Evolutionary conservation across 2,888 invertebrate genomes (phyloP), one percentile per base, ranked within the genome.

Genomic region (Baronia brevicornis): DNA sequence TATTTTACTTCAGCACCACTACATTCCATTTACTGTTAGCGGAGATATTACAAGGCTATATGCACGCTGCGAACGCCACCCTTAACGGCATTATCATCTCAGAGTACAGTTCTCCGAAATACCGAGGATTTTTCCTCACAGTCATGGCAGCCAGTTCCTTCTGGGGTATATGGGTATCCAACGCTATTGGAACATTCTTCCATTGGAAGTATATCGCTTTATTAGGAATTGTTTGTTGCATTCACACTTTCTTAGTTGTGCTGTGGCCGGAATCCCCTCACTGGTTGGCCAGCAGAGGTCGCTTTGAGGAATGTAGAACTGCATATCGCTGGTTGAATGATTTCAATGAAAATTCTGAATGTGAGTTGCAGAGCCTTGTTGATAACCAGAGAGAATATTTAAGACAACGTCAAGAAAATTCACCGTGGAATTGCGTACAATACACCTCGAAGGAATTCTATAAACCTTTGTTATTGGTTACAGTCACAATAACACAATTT

Each of bases 271-370:
- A 65, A 34, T 65, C 66, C 2, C 69, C 66, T 0, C 55, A 59
- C 17, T 70, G 69, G 68, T 44, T 69, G 4, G 68, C 66, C 4
- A 56, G 62, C 40, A 61, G 57, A 30, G 60, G 62, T 7, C 51
- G 56, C 17, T 66, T 57, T 10, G 57, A 62, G 0, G 63, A 64
- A 35, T 60, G 68, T 33, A 56, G 53, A 2, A 36, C 35, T 5
- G 48, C 63, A 0, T 64, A 60, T 27, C 49, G 48, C 20, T 60
- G 63, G 60, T 36, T 70, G 2, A 63, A 67, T 42, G 70, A 70
- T 3, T 37, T 31, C 10, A 46, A 39, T 12, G 43, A 41, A 7
- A 48, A 51, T 15, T 50, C 65, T 1, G 57, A 61, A 34, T 53
- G 38, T 8, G 62, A 67, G 38, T 36, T 69, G 2, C 38, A 57